Base-by-base conservation (phyloP, 2,797 vertebrate species). In the Buphagus erythrorhynchus region DNA sequence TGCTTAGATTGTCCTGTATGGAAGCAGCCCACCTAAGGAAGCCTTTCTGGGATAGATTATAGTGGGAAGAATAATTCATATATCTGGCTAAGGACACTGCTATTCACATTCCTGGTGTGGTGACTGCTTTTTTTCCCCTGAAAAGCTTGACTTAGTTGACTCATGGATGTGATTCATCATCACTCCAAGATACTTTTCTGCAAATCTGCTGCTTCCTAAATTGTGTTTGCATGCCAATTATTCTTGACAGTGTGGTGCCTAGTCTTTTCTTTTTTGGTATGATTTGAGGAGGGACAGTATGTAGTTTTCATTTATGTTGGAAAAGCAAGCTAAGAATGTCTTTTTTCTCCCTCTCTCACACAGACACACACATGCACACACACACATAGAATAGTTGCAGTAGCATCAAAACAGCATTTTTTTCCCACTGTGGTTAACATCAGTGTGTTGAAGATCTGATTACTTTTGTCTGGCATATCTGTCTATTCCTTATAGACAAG, bases 141-240 rank as follows among this genome's bases (percentile, higher is more conserved):
- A 72, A 93, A 95, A 88, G 5, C 90, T 66, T 91, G 75, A 54
- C 21, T 6, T 54, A 86, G 85, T 90, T 94, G 87, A 90, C 93
- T 95, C 85, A 48, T 86, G 54, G 69, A 83, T 69, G 65, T 95
- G 90, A 95, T 96, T 95, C 93, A 94, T 95, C 93, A 90, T 95
- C 90, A 75, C 91, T 88, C 91, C 68, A 72, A 94, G 79, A 95
- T 62, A 80, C 58, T 91, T 85, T 83, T 84, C 76, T 81, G 69
- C 58, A 95, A 95, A 93, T 94, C 76, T 96, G 90, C 69, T 88
- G 68, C 85, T 91, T 96, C 54, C 76, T 90, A 91, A 86, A 94
- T 90, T 83, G 82, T 94, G 45, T 94, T 94, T 91, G 85, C 61
- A 54, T 54, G 68, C 43, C 68, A 96, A 35, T 95, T 96, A 90